Conservation (phyloP, 2,797 vertebrate species). For the Phaenicophaeus curvirostris region DNA sequence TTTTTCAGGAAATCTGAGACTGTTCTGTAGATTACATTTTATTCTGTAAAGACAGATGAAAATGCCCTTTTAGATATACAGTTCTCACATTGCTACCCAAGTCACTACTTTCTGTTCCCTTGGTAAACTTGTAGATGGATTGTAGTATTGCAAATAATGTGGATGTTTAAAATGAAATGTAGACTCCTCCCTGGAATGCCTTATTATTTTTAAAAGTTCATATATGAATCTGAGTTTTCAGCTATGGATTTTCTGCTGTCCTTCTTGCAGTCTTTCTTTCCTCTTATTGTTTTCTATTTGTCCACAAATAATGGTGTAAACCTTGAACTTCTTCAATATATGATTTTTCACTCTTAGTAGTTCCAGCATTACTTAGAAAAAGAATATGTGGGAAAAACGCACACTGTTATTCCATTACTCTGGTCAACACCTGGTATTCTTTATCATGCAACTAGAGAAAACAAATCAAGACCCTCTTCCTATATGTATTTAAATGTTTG, state of each 20-base stretch:
- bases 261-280: neutral
- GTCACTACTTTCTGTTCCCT: neutral
- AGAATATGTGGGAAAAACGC: neutral
- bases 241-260: neutral
- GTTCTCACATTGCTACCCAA: neutral
- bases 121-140: neutral
- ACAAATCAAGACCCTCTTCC: neutral
- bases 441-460: neutral
- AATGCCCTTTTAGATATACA: neutral
- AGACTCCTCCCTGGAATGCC: neutral
- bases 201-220: neutral
- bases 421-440: neutral
- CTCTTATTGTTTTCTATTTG: neutral
- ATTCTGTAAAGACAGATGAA: neutral
- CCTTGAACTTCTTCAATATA: neutral
- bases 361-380: neutral
- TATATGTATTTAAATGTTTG: neutral
- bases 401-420: neutral
- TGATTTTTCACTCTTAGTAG: neutral
- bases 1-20: neutral
- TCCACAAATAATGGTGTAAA: neutral
- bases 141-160: neutral
- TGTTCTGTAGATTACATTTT: neutral
- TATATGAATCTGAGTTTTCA: neutral
- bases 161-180: neutral